A percentile compares a stretch with the other conserved stretches of the same genome.
phyloP scores from a whole-genome alignment of 2,113 vertebrate species.

The Ramphastos sulfuratus region DNA sequence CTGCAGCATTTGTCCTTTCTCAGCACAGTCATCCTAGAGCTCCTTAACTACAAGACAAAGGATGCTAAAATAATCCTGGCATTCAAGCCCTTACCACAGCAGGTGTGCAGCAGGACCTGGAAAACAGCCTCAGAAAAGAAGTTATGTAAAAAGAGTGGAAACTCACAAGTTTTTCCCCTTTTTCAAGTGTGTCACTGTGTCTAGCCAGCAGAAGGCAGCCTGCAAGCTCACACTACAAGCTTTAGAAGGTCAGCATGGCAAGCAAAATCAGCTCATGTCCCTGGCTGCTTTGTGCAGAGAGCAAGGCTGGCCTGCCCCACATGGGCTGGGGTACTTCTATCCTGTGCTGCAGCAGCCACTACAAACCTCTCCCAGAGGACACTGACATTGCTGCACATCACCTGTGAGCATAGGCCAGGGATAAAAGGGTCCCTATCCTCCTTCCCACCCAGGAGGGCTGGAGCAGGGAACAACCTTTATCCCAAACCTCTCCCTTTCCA shows the following conservation, averaged over 20 bases:
- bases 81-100: too few species aligned
- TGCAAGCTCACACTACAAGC: accelerated
- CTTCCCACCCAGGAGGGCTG: background rate
- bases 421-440: background rate
- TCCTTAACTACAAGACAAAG: background rate
- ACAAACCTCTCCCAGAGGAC: background rate
- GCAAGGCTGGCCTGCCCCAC: background rate
- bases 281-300: background rate
- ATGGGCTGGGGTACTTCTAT: background rate
- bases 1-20: background rate
- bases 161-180: background rate
- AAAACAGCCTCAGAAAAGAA: background rate
- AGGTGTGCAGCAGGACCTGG: too few species aligned
- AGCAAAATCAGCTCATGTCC: background rate
- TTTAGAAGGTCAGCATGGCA: background rate
- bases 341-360: accelerated
- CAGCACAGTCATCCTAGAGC: background rate
- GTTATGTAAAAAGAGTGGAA: background rate
- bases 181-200: background rate
- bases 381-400: background rate
- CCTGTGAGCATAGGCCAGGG: accelerated
- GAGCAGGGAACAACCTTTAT: background rate
- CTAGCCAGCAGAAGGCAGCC: background rate
- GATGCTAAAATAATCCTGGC: background rate
- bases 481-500: background rate